Conservation (phyloP, 2,797 vertebrate genomes). For the Rhinoraja longicauda region DNA sequence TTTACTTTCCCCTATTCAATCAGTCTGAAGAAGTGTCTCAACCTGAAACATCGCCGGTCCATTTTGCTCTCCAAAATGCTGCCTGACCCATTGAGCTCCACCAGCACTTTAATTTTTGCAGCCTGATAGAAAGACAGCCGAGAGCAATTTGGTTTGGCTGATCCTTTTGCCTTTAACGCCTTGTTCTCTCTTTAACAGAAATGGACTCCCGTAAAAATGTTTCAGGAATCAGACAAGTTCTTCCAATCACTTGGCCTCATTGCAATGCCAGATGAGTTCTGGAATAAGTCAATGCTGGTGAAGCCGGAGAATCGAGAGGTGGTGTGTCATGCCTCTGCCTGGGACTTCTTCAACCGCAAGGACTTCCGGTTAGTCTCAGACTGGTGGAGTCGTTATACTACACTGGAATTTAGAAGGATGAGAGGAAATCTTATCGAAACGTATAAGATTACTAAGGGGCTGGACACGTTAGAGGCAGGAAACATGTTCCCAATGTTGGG, state of each 20-base stretch:
- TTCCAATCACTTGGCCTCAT: conserved; percentile 80
- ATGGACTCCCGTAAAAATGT: conserved; percentile 83
- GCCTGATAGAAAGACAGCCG: neutral
- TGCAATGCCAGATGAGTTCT: conserved; percentile 76
- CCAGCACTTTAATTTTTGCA: too few species aligned
- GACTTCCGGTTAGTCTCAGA: conserved; percentile 76
- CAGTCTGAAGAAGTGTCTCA: too few species aligned
- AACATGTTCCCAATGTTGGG: too few species aligned
- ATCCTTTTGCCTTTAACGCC: neutral
- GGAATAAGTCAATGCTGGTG: conserved; percentile 80
- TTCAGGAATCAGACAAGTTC: conserved; percentile 78
- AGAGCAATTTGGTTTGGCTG: neutral
- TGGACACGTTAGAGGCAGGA: too few species aligned
- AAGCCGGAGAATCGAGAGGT: conserved; percentile 79
- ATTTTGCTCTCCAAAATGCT: too few species aligned
- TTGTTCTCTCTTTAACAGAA: conserved; percentile 53
- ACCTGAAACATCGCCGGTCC: too few species aligned
- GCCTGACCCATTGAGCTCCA: too few species aligned
- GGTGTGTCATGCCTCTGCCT: conserved; percentile 87
- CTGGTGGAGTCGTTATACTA: neutral
- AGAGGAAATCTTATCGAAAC: too few species aligned
- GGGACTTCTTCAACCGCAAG: conserved; percentile 91
- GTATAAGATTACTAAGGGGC: too few species aligned
- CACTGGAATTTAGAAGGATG: too few species aligned
- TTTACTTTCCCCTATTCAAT: too few species aligned